A percentile compares a stretch with the other conserved stretches of the same genome.
These are phyloP conservation scores for Vireo griseus DNA, from an alignment of 2,797 vertebrate species.

Conservation along the genomic window DNA sequence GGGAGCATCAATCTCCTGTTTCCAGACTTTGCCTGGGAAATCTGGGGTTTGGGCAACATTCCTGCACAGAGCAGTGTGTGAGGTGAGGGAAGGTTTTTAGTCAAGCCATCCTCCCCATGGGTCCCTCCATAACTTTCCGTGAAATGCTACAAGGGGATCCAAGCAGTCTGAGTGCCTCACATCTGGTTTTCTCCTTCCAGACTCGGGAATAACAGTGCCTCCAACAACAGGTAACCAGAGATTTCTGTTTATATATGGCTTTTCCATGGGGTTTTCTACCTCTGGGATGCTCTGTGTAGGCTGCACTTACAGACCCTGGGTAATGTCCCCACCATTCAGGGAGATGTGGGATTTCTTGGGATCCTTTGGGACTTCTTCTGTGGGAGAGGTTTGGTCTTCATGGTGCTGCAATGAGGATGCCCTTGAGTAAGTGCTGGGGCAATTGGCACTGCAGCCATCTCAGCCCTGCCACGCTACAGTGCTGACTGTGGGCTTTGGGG, in stretches of 20 bases:
- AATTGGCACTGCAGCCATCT: not conserved
- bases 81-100: not conserved
- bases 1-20: not conserved
- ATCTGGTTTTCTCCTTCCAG: not conserved
- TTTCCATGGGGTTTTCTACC: not conserved
- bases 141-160: not conserved
- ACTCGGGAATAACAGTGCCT: not conserved
- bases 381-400: not conserved
- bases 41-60: not conserved
- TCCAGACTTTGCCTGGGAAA: not conserved
- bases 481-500: not conserved
- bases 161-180: accelerated
- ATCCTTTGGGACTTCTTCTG: not conserved
- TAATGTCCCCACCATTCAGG: too few species aligned
- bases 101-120: accelerated
- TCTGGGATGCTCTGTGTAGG: not conserved
- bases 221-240: not conserved
- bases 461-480: not conserved
- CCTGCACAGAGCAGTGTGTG: not conserved
- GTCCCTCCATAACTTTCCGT: not conserved
- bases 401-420: not conserved
- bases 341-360: accelerated
- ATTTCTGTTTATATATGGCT: not conserved
- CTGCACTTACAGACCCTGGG: not conserved
- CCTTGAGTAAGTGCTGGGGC: not conserved